Conservation (phyloP, 1,140 invertebrate genomes). For the Eupristina koningsbergeri region DNA sequence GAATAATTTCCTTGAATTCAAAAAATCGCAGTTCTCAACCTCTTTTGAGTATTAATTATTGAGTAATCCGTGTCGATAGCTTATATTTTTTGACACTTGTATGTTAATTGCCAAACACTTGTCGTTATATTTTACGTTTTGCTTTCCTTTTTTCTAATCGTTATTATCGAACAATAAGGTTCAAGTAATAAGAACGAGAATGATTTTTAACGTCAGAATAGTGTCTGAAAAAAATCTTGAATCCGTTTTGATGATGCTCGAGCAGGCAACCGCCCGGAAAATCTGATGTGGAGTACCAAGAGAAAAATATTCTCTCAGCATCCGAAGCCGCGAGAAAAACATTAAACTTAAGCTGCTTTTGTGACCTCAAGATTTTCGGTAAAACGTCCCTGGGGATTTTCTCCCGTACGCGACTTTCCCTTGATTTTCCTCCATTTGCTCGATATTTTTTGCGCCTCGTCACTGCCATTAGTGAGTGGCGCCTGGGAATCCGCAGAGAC, state of each 20-base stretch:
- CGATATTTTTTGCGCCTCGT: slow-evolving; percentile 21
- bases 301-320: slow-evolving; percentile 49
- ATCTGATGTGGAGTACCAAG: slow-evolving; percentile 62
- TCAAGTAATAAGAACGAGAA: neutral
- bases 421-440: neutral
- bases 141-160: too few relatives aligned
- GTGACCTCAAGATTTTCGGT: slow-evolving; percentile 62
- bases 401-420: slow-evolving; percentile 3
- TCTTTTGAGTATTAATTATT: too few relatives aligned
- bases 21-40: too few relatives aligned
- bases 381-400: slow-evolving; percentile 63
- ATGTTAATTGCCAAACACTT: too few relatives aligned
- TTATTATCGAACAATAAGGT: too few relatives aligned
- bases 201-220: neutral
- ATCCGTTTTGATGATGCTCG: slow-evolving; percentile 67
- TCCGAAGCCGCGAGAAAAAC: slow-evolving; percentile 53
- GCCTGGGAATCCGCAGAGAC: neutral
- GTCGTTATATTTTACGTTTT: too few relatives aligned
- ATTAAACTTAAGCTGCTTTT: slow-evolving; percentile 70
- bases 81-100: too few relatives aligned
- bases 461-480: neutral
- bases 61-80: too few relatives aligned
- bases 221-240: slow-evolving; percentile 57
- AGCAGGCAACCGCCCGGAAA: slow-evolving; percentile 63
- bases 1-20: too few relatives aligned